phyloP scores from a whole-genome alignment of 23 tunicate genomes.

The Diplosoma virens region DNA sequence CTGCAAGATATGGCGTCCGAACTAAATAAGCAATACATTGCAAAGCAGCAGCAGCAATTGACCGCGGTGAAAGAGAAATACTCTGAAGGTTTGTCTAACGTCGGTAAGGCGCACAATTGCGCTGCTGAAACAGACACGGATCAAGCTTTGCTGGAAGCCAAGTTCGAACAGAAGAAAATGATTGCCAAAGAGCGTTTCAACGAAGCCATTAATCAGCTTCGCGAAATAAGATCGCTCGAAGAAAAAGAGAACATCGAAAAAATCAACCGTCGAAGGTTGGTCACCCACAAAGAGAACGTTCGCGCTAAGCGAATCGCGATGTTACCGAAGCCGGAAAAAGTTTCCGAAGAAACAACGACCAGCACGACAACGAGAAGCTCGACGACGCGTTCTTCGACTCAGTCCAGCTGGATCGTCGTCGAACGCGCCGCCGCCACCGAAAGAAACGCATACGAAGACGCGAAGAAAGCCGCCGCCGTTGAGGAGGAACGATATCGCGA shows the following conservation, averaged over 20 bases:
- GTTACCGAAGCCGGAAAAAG: conserved; percentile 37
- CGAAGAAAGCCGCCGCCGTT: conserved; percentile 1
- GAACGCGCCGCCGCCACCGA: conserved; percentile 28
- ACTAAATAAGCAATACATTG: conserved; percentile 34
- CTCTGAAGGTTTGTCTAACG: conserved; percentile 34
- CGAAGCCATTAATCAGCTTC: conserved; percentile 41
- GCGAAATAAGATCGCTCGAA: conserved; percentile 9
- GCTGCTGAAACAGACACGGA: conserved; percentile 51
- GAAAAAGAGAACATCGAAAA: conserved; percentile 34
- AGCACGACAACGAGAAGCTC: neutral
- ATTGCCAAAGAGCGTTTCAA: conserved; percentile 38
- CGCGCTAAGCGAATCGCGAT: conserved; percentile 74
- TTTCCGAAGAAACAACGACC: conserved; percentile 9
- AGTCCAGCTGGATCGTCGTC: conserved; percentile 1
- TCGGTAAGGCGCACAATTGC: conserved; percentile 58
- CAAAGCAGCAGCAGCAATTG: conserved; percentile 14
- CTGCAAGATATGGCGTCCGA: conserved; percentile 46
- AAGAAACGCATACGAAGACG: conserved; percentile 27
- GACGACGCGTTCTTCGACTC: neutral
- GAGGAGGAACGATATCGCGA: conserved; percentile 30
- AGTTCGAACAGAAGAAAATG: conserved; percentile 36
- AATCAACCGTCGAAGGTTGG: conserved; percentile 25
- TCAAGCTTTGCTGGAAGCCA: conserved; percentile 55
- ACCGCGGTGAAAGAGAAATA: conserved; percentile 41
- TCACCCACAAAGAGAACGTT: conserved; percentile 55